Conservation (phyloP, 2,888 invertebrate species). For the Holacanthella duospinosa region DNA sequence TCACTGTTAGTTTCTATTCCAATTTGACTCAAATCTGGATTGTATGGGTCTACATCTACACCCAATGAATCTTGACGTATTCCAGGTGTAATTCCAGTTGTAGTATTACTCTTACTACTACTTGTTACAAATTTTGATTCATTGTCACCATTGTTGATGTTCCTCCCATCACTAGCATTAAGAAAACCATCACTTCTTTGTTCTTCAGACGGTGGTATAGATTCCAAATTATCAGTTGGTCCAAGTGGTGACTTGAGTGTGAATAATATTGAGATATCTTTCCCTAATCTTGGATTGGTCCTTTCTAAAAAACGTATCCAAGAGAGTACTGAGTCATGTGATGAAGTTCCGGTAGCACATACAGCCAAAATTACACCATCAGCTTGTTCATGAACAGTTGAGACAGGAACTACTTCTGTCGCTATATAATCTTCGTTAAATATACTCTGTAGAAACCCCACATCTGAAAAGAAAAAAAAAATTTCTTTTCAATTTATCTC, state of each 20-base stretch:
- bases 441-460: conserved; percentile 43
- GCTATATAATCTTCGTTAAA: conserved; percentile 37
- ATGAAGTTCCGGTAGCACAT: conserved; percentile 83
- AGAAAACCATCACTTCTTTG: conserved; percentile 5
- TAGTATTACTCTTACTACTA: conserved; percentile 7
- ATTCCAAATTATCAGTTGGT: conserved; percentile 33
- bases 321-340: conserved; percentile 80
- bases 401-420: conserved; percentile 42
- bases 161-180: neutral
- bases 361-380: conserved; percentile 79
- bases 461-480: conserved; percentile 48
- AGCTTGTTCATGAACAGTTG: conserved; percentile 79
- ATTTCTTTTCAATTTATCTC: too few species aligned
- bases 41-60: too few species aligned
- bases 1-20: conserved; percentile 32
- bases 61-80: neutral
- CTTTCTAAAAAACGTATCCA: conserved; percentile 75
- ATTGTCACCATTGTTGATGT: too few species aligned
- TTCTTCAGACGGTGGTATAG: conserved; percentile 12
- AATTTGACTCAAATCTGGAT: conserved; percentile 29
- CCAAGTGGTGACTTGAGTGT: conserved; percentile 57
- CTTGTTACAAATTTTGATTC: neutral
- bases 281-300: conserved; percentile 57
- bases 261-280: conserved; percentile 69
- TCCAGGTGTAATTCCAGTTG: conserved; percentile 11